These are phyloP conservation scores for Palythoa caribaeorum DNA, from an alignment of 92 coral and sea anemone species.

Conservation along the genomic window DNA sequence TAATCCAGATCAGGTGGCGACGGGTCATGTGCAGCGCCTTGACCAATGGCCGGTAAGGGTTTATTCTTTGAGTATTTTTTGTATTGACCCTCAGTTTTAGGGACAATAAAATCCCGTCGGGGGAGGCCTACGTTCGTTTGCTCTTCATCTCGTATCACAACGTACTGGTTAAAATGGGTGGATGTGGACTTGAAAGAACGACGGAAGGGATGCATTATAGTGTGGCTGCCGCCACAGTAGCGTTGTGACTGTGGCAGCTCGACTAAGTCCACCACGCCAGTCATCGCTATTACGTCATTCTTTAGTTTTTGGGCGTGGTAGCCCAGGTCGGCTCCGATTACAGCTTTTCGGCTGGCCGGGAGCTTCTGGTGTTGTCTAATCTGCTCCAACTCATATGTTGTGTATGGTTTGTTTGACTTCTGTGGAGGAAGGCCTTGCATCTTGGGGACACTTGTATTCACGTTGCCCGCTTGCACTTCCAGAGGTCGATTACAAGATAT, in stretches of 20 bases:
- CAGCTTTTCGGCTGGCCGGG: constrained; percentile 70
- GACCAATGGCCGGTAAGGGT: constrained; percentile 82
- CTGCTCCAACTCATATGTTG: constrained; percentile 94
- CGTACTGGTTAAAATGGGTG: constrained; percentile 89
- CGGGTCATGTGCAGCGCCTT: constrained; percentile 60
- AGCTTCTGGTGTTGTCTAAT: constrained; percentile 93
- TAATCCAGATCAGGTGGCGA: constrained; percentile 76
- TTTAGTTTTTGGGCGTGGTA: constrained; percentile 81
- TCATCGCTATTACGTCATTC: constrained; percentile 90
- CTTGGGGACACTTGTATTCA: constrained; percentile 76
- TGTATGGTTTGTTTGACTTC: constrained; percentile 88
- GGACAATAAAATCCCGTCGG: constrained; percentile 87
- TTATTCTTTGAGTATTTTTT: constrained; percentile 77
- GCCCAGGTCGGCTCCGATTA: constrained; percentile 90
- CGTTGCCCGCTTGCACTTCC: constrained; percentile 73
- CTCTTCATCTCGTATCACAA: constrained; percentile 85
- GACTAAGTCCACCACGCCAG: constrained; percentile 83
- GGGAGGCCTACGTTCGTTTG: constrained; percentile 84
- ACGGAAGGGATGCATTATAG: constrained; percentile 91
- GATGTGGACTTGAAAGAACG: constrained; percentile 86
- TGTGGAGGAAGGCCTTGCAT: constrained; percentile 84
- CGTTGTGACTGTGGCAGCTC: constrained; percentile 93
- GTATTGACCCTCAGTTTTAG: constrained; percentile 73
- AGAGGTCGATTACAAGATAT: constrained; percentile 94
- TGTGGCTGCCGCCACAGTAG: constrained; percentile 97